Evolutionary conservation across 2,113 vertebrate species (phyloP).

Genomic region (Apodemus speciosus): DNA sequence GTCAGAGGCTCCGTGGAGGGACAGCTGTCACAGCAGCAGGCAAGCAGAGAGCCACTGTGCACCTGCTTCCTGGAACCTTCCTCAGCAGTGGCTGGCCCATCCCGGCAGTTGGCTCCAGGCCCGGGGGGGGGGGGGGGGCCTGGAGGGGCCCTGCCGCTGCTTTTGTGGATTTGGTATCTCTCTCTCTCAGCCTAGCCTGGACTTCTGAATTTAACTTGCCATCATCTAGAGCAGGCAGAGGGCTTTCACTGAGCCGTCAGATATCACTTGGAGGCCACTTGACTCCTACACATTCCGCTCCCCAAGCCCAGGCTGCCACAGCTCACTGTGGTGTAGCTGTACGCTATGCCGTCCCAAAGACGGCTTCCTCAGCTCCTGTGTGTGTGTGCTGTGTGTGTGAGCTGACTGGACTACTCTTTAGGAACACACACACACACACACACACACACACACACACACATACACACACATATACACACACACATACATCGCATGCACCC

Average conservation of each 20-base stretch:
- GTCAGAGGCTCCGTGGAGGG: rapidly evolving
- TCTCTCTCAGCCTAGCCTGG: slow-evolving; percentile 54
- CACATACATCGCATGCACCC: too few relatives aligned
- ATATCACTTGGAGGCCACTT: slow-evolving; percentile 65
- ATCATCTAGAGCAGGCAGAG: slow-evolving; percentile 69
- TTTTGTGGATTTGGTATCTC: slow-evolving; percentile 61
- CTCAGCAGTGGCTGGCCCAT: neutral
- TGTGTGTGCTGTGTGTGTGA: too few relatives aligned
- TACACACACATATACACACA: too few relatives aligned
- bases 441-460: neutral
- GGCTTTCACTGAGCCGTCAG: slow-evolving; percentile 69
- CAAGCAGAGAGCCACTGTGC: neutral
- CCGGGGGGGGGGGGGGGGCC: neutral
- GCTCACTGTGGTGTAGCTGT: neutral
- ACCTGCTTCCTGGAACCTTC: neutral
- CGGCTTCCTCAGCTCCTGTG: rapidly evolving
- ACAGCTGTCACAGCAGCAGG: neutral
- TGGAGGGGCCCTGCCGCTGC: slow-evolving; percentile 62
- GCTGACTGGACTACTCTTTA: rapidly evolving
- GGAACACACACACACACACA: too few relatives aligned
- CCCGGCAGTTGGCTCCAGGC: neutral
- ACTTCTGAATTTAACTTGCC: slow-evolving; percentile 83
- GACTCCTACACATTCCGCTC: slow-evolving; percentile 5
- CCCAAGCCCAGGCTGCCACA: rapidly evolving
- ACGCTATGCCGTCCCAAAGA: rapidly evolving